Conservation (phyloP, 2,113 vertebrate species). For the Addax nasomaculatus region DNA sequence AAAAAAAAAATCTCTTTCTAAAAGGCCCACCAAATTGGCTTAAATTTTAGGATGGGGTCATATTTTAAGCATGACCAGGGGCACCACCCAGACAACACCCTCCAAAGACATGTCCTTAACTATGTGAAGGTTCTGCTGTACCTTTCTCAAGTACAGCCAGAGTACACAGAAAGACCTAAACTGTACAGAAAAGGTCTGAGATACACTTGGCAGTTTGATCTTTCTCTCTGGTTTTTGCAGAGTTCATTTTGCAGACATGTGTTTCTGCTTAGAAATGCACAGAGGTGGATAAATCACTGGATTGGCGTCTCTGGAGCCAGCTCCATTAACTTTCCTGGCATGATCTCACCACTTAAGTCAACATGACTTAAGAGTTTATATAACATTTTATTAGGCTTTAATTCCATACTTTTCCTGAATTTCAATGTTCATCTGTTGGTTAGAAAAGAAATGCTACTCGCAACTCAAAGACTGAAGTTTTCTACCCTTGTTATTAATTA, state of each 20-base stretch:
- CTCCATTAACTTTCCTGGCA: conserved; percentile 80
- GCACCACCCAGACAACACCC: neutral
- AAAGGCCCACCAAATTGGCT: neutral
- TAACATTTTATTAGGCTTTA: conserved; percentile 78
- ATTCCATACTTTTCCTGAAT: conserved; percentile 72
- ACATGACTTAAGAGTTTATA: conserved; percentile 80
- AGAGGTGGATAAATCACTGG: conserved; percentile 78
- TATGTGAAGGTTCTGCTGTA: neutral
- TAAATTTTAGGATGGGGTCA: neutral
- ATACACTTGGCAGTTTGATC: neutral
- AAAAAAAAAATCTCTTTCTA: neutral
- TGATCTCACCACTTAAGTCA: conserved; percentile 79
- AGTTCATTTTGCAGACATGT: conserved; percentile 69
- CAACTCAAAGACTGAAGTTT: conserved; percentile 45
- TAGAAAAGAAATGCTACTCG: conserved; percentile 49
- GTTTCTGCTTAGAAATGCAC: conserved; percentile 78
- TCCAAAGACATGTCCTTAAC: neutral
- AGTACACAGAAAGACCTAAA: neutral
- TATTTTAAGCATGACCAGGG: neutral
- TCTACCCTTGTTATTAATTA: conserved; percentile 51
- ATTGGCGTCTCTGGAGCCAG: conserved; percentile 58
- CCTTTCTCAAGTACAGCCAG: neutral
- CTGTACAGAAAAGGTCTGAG: conserved; percentile 17
- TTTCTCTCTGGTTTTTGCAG: conserved; percentile 66
- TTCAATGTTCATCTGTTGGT: conserved; percentile 66